Evolutionary conservation across 2,888 invertebrate genomes (phyloP), one percentile per base, ranked within the genome.

Genomic region (Meiosimyza decipiens): DNA sequence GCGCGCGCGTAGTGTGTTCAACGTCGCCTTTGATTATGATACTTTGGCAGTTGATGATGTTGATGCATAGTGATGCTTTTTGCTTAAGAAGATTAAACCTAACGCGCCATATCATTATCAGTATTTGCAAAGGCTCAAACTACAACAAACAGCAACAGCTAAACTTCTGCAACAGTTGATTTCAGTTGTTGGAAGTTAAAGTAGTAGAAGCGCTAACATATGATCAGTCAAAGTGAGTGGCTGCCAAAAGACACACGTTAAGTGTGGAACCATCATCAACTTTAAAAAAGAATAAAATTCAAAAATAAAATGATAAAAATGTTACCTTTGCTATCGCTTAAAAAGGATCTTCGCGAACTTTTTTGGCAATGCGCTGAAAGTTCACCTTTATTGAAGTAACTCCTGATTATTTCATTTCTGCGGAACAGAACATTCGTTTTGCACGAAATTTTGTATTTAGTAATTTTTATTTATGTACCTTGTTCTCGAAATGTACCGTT

Each of bases 21-120:
- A 40, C 62, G 70, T 70, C 60, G 16, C 28, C 60, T 60, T 59
- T 52, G 72, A 72, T 72, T 72, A 72, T 63, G 68, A 68, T 68
- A 52, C 63, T 22, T 73, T 71, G 40, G 68, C 71, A 57, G 73
- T 73, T 76, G 74, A 77, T 77, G 73, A 71, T 74, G 67, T 55
- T 72, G 71, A 77, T 77, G 76, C 73, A 73, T 64, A 73, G 71
- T 74, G 77, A 77, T 77, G 74, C 74, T 71, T 60, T 49, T 47
- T 64, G 50, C 77, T 75, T 79, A 75, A 78, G 77, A 75, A 78
- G 79, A 79, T 79, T 78, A 79, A 78, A 73, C 77, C 76, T 76
- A 78, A 77, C 79, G 77, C 78, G 77, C 77, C 75, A 76, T 78
- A 78, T 78, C 77, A 79, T 78, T 78, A 79, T 78, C 78, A 76